A percentile compares a stretch with the other conserved stretches of the same genome.
phyloP scores from a whole-genome alignment of 2,888 invertebrate genomes.

The Falcaria lacertinaria region DNA sequence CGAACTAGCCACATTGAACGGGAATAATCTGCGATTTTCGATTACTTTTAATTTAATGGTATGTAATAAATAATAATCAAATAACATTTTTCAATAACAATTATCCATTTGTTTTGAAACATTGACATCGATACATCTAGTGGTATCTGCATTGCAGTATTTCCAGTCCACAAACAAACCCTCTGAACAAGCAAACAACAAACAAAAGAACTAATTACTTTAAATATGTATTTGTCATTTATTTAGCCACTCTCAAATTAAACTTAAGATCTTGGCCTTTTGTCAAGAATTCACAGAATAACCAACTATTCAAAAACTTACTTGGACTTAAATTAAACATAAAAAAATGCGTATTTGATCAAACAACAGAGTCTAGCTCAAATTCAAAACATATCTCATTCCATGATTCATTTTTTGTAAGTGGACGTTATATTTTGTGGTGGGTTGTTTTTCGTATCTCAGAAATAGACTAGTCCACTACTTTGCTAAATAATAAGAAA shows the following conservation, averaged over 20 bases:
- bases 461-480: slow-evolving; percentile 75
- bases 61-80: too few relatives aligned
- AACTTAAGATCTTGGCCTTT: neutral
- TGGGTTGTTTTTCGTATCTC: slow-evolving; percentile 73
- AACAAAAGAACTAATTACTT: neutral
- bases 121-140: too few relatives aligned
- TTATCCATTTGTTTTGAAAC: too few relatives aligned
- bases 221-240: neutral
- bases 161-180: too few relatives aligned
- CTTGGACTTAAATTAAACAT: neutral
- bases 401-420: slow-evolving; percentile 36
- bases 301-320: neutral
- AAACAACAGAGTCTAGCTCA: slow-evolving; percentile 4
- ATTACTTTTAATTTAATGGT: too few relatives aligned
- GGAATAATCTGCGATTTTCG: too few relatives aligned
- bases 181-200: neutral
- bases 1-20: too few relatives aligned
- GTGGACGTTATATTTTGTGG: slow-evolving; percentile 58
- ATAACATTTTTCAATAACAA: too few relatives aligned
- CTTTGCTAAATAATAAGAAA: slow-evolving; percentile 79
- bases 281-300: slow-evolving; percentile 1
- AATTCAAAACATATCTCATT: slow-evolving; percentile 19
- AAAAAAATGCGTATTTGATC: neutral
- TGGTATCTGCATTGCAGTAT: too few relatives aligned
- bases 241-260: neutral